Conservation (phyloP, 2,113 vertebrate species). For the Ameiurus melas region DNA sequence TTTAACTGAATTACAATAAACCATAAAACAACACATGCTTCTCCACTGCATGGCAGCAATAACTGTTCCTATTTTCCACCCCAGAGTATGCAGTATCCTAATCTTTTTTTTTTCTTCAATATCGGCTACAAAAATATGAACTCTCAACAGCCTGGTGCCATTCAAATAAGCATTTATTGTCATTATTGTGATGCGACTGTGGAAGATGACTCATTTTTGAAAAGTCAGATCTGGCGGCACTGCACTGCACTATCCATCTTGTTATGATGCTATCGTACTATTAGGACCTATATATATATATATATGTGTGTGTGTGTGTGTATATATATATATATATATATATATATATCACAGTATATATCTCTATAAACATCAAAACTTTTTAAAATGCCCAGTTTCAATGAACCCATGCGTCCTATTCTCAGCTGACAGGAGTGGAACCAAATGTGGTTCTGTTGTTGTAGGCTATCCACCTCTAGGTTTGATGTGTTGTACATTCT, state of each 20-base stretch:
- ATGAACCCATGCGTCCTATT: too few species aligned
- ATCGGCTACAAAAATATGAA: neutral
- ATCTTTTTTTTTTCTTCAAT: neutral
- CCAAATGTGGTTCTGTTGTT: too few species aligned
- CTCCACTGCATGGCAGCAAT: neutral
- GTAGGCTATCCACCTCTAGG: neutral
- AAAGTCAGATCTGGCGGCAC: conserved; percentile 37
- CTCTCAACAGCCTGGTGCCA: conserved; percentile 15
- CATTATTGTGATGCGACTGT: conserved; percentile 29
- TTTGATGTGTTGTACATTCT: conserved; percentile 9
- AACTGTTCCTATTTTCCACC: conserved; percentile 2
- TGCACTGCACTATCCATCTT: neutral
- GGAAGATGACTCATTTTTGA: conserved; percentile 43
- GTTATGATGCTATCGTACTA: conserved; percentile 12
- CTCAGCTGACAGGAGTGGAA: too few species aligned
- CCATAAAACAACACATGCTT: conserved; percentile 25
- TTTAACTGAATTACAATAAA: conserved; percentile 30
- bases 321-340: too few species aligned
- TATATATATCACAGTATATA: too few species aligned
- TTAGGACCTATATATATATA: neutral
- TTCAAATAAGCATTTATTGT: conserved; percentile 35
- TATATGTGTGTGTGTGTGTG: too few species aligned
- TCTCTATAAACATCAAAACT: too few species aligned
- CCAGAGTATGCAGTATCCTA: neutral
- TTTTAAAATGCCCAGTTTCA: too few species aligned